Evolutionary conservation across 2,888 invertebrate genomes (phyloP).

Genomic region (Machimus rusticus): DNA sequence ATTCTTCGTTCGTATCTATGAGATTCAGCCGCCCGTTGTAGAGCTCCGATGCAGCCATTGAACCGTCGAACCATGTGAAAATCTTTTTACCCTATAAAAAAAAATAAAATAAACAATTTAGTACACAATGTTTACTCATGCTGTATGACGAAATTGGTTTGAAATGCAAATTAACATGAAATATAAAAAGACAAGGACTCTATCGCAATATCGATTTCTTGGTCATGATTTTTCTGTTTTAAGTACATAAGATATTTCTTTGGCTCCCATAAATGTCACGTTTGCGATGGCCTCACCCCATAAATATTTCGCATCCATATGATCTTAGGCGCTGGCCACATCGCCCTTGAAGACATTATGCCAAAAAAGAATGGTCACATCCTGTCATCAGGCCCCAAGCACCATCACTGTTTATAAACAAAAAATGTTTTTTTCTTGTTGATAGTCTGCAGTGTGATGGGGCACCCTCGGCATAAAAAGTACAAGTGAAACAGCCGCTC

Average conservation of each 20-base stretch:
- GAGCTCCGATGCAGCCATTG: slow-evolving; percentile 72
- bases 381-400: neutral
- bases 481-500: neutral
- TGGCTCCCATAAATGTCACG: neutral
- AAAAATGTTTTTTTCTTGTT: neutral
- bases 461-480: neutral
- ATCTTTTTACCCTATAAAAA: slow-evolving; percentile 74
- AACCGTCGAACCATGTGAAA: slow-evolving; percentile 83
- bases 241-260: neutral
- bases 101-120: neutral
- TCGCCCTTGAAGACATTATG: neutral
- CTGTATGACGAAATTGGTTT: neutral
- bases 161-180: neutral
- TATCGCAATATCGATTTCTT: neutral
- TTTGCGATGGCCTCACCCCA: neutral
- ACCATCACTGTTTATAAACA: slow-evolving; percentile 14
- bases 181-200: neutral
- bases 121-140: neutral
- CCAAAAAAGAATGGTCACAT: neutral
- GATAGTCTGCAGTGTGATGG: neutral
- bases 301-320: neutral
- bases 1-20: slow-evolving; percentile 65
- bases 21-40: slow-evolving; percentile 77
- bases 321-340: neutral
- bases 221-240: neutral